Evolutionary conservation across 2,888 invertebrate genomes (phyloP).

Genomic region (Amorpha juglandis): DNA sequence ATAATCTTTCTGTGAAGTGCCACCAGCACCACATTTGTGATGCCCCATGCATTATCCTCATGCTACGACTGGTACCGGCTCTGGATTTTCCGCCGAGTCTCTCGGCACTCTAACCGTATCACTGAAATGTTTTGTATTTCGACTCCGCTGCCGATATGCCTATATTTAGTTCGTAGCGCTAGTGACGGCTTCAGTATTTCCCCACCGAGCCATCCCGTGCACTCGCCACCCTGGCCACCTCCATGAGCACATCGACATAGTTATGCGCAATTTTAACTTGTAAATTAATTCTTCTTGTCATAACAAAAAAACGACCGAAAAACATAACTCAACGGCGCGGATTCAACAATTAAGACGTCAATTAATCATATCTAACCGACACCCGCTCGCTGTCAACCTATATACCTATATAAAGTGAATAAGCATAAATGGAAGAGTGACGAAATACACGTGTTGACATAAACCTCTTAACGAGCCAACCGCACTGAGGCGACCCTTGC

Average conservation of each 20-base stretch:
- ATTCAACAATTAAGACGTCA: constrained; percentile 29
- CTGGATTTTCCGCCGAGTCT: too few species aligned
- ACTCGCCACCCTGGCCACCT: background rate
- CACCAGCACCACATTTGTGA: background rate
- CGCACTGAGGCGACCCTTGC: background rate
- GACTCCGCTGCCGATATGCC: background rate
- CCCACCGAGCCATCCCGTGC: background rate
- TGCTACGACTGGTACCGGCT: too few species aligned
- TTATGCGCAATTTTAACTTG: background rate
- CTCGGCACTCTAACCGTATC: background rate
- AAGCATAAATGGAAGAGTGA: background rate
- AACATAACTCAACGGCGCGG: constrained; percentile 1
- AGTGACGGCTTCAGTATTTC: background rate
- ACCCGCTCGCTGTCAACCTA: background rate
- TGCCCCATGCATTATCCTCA: background rate
- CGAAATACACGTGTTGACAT: background rate
- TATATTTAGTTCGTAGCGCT: background rate
- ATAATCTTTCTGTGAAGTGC: constrained; percentile 27
- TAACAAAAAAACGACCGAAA: background rate
- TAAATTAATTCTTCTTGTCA: background rate
- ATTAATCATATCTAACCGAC: constrained; percentile 31
- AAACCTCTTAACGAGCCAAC: background rate
- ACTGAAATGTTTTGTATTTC: background rate
- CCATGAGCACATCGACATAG: background rate
- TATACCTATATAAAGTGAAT: background rate